Base-by-base conservation (phyloP, 2,797 vertebrate species). In the Odontamblyopus lacepedii region DNA sequence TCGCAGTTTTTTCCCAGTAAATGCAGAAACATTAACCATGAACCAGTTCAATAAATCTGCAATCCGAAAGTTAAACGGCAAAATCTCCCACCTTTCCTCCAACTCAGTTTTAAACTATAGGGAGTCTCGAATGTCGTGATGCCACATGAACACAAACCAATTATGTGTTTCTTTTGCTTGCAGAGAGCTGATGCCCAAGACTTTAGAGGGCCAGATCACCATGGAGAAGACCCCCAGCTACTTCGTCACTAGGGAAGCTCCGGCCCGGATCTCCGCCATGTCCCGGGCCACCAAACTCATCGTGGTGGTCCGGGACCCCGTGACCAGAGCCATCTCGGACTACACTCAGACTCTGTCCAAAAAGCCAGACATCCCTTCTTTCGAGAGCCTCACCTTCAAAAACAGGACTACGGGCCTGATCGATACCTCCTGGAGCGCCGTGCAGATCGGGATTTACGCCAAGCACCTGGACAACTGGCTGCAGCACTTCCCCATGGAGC, bases 171-270 rank as follows among this genome's bases (percentile, higher is more conserved):
- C 16, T 23, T 9, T n/a, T 63, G 44, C 69, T 72, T 50, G 15
- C 80, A 97, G 96, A 78, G 95, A 96, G 57, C 90, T 97, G 87
- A 97, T 97, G 96, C 96, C 96, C 19, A 92, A 94, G 77, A 96
- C 96, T 2, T 91, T 97, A 78, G 95, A 97, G 48, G 96, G 96
- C 12, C 96, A 97, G 93, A 96, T 97, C 94, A 97, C 96, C 89
- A 97, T 97, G 96, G 96, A 97, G 92, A 97, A 97, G 88, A 97
- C 96, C 2, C 96, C 96, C 88, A 97, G 96, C 88, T 97, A 97
- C 89, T 97, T 96, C 0, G 95, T 97, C 79, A 97, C 96, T 65
- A 93, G 94, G 79, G 96, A 97, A 85, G 95, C 95, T 30, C 96
- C 96, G 0, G 94, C 94, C 1, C 92, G 96, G 79, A 96, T 97